These are phyloP conservation scores for Heliconius eleuchia DNA, from an alignment of 1,140 invertebrate genomes.

Conservation along the genomic window DNA sequence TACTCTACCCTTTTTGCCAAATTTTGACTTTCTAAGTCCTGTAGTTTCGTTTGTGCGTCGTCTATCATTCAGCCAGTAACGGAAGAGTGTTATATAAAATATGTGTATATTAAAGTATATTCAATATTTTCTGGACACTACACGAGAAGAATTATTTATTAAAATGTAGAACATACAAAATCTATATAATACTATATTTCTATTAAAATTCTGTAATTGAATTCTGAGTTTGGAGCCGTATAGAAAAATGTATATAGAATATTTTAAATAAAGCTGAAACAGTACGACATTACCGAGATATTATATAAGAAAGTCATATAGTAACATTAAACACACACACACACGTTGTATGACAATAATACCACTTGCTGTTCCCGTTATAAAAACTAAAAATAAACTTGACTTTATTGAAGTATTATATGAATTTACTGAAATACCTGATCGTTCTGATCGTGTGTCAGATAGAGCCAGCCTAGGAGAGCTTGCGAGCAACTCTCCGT, in stretches of 20 bases:
- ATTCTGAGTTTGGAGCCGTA: no score
- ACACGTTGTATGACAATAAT: conserved; percentile 12
- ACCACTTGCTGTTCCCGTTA: background rate
- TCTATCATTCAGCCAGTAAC: no score
- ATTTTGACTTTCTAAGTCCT: no score
- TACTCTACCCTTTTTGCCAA: no score
- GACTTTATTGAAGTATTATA: background rate
- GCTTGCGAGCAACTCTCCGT: conserved; percentile 63
- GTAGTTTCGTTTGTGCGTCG: no score
- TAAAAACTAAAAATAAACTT: conserved; percentile 31
- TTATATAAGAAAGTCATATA: conserved; percentile 10
- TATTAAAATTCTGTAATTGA: no score
- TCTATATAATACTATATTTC: no score
- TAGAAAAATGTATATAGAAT: no score
- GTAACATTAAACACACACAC: conserved; percentile 8
- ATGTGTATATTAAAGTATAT: no score
- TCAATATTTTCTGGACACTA: no score
- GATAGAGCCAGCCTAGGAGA: conserved; percentile 70
- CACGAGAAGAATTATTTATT: no score
- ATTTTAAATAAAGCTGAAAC: background rate
- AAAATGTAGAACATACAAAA: background rate
- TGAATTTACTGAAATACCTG: conserved; percentile 50
- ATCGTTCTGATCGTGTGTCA: conserved; percentile 71
- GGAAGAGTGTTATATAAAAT: no score
- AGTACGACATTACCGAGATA: background rate